Base-by-base conservation (phyloP, 2,797 vertebrate genomes). In the Buphagus erythrorhynchus region DNA sequence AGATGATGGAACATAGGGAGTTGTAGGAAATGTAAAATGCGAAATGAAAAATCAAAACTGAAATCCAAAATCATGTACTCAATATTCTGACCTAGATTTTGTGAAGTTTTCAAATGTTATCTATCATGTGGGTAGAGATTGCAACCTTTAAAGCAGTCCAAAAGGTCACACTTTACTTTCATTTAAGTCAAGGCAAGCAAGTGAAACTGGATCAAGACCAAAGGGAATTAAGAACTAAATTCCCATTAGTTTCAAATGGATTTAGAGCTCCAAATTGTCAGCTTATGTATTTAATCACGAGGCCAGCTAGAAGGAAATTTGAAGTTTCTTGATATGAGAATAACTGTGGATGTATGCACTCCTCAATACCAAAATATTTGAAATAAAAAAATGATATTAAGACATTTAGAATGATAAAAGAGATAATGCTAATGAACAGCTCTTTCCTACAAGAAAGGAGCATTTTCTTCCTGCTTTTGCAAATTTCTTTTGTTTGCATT, bases 181-280 rank as follows among this genome's bases (percentile, higher is more conserved):
- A 82, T 82, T 78, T 67, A 76, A 94, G 91, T 73, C 67, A 86
- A 73, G 48, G 63, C 40, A 91, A 91, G 48, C 52, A 89, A 87
- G 8, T 76, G 68, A 95, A 95, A 87, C 36, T 89, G 86, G 91
- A 91, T 87, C 55, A 79, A 85, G 78, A 87, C 84, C 75, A 91
- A 89, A 93, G 84, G 74, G 84, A 95, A 57, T 52, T 93, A 78
- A 92, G 78, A 92, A 89, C 33, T 95, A 89, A 93, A 95, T 71
- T 95, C 63, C 33, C 36, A 89, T 79, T 95, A 92, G 85, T 87
- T 96, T 94, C 84, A 95, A 91, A 80, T 77, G 57, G 71, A 92
- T 85, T 93, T 85, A 89, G 55, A 79, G 55, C 48, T 87, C 74
- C 73, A 82, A 69, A 89, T 76, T 95, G 48, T 82, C 72, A 92